Evolutionary conservation across 2,888 invertebrate genomes (phyloP), one percentile per base, ranked within the genome.

Genomic region (Lepidochrysops patricia): DNA sequence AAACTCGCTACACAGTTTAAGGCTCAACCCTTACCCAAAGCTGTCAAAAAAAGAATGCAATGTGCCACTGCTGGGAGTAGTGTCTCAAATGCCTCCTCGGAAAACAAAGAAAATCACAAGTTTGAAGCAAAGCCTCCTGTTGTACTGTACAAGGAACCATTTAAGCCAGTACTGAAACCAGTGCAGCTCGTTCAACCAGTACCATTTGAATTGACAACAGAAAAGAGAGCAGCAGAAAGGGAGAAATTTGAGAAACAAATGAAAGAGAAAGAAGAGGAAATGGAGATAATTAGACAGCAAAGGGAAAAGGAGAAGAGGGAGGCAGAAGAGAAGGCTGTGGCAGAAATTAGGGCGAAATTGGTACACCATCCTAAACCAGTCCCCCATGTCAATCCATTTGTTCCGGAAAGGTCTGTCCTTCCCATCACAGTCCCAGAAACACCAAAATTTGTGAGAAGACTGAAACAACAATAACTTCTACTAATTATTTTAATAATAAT

Each of bases 11-110:
- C 90, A 0, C 91, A 91, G 66, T 95, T 95, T 70, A 93, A 93
- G 76, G 95, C 95, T 0, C 91, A 92, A 57, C 94, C 94, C 0
- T 73, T 92, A 12, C 94, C 94, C 0, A 74, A 73, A n/a, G 79
- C 67, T 67, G 84, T 78, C 68, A 91, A 69, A 71, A 91, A 77
- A 75, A 82, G 61, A 60, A 90, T 73, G 80, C 82, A 67, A 64
- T 82, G 35, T 79, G 70, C 60, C 58, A 67, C 70, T 1, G 61
- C 72, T 0, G 83, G 81, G 61, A 72, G 73, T 0, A 66, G 72
- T 59, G 67, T 76, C 0, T 85, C 87, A 3, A 73, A 76, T 19
- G 66, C 79, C 43, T 86, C 84, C 6, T 83, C 81, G 0, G 86
- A 86, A 52, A 84, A 87, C 60, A 89, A 90, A 72, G 88, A 89